A percentile compares a stretch with the other conserved stretches of the same genome.
These are phyloP conservation scores for Cetonia aurata DNA, from an alignment of 2,888 invertebrate genomes.

Conservation along the genomic window DNA sequence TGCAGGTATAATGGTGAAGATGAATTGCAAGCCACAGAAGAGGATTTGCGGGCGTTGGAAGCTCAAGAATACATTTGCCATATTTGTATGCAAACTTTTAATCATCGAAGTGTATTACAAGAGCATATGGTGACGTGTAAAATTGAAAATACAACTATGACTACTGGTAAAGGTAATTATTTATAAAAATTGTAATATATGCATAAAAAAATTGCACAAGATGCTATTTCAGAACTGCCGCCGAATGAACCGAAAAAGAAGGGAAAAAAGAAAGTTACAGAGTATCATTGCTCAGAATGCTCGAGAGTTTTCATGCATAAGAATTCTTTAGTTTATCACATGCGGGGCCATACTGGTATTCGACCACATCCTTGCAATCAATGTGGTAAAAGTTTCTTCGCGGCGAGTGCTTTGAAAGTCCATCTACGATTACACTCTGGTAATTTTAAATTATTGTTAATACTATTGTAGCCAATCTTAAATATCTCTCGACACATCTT, in stretches of 20 bases:
- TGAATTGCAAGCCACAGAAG: constrained; percentile 66
- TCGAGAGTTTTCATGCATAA: constrained; percentile 82
- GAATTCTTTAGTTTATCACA: constrained; percentile 87
- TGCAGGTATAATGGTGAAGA: constrained; percentile 63
- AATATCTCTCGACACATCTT: no score
- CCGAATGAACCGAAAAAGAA: constrained; percentile 57
- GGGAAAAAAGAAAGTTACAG: constrained; percentile 63
- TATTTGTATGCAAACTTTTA: constrained; percentile 65
- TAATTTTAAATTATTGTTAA: constrained; percentile 39
- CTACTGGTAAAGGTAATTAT: constrained; percentile 29
- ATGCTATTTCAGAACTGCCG: constrained; percentile 1
- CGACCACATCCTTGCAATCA: constrained; percentile 82
- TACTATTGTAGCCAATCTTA: background rate
- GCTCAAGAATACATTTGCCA: constrained; percentile 65
- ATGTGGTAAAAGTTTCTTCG: constrained; percentile 88
- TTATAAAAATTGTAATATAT: background rate
- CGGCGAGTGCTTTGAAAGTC: constrained; percentile 84
- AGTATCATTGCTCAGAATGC: constrained; percentile 76
- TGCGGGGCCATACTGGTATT: constrained; percentile 82
- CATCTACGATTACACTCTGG: constrained; percentile 83
- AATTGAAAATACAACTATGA: constrained; percentile 51
- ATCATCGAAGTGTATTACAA: constrained; percentile 61
- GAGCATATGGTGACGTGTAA: constrained; percentile 65
- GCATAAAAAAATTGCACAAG: background rate
- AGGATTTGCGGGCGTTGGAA: constrained; percentile 66